Conservation (phyloP, 35 echinoderm and acorn worm species). For the Amphiura filiformis region DNA sequence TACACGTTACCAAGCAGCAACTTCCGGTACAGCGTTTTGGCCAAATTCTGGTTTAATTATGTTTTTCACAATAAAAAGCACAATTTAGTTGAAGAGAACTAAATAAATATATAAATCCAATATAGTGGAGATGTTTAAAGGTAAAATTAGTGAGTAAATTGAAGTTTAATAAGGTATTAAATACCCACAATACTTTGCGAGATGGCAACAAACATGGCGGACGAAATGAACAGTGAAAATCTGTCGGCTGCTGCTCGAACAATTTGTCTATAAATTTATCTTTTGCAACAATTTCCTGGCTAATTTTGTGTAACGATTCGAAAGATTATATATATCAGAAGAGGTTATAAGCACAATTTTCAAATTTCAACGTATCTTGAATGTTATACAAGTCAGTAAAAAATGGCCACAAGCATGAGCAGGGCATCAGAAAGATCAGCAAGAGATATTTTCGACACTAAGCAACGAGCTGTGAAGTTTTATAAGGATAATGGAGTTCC, state of each 20-base stretch:
- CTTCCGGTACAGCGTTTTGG: too few relatives aligned
- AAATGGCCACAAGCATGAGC: conserved; percentile 80
- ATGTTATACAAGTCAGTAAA: too few relatives aligned
- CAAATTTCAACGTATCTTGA: neutral
- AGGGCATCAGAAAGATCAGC: conserved; percentile 87
- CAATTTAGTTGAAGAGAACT: too few relatives aligned
- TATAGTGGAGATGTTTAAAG: too few relatives aligned
- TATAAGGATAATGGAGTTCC: conserved; percentile 92
- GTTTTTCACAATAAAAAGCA: too few relatives aligned
- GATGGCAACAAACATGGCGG: neutral
- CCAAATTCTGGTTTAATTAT: too few relatives aligned
- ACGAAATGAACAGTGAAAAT: neutral
- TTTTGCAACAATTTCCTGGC: too few relatives aligned
- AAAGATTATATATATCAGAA: too few relatives aligned
- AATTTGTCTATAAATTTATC: neutral
- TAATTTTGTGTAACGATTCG: too few relatives aligned
- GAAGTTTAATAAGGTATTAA: neutral
- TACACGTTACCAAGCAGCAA: conserved; percentile 31
- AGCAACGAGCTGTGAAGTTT: conserved; percentile 83
- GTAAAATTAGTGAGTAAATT: neutral
- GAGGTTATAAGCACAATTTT: neutral
- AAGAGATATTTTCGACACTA: conserved; percentile 83
- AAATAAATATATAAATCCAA: too few relatives aligned
- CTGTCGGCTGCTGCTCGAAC: neutral
- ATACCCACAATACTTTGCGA: neutral